Evolutionary conservation across 2,797 vertebrate genomes (phyloP), one percentile per base, ranked within the genome.

Genomic region (Perodicticus potto): DNA sequence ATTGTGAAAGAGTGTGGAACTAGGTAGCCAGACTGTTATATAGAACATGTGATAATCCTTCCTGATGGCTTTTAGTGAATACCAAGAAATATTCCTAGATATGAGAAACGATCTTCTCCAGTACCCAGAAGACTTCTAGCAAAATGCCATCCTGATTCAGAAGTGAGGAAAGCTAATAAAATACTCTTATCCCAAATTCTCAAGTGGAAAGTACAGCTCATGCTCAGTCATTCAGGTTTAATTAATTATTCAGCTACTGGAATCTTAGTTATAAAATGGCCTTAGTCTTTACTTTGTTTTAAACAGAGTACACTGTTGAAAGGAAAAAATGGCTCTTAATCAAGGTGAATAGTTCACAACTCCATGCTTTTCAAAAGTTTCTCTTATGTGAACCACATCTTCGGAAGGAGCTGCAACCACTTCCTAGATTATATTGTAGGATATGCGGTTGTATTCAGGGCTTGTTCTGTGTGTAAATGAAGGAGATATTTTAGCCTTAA

Each of bases 151-250:
- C 69, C 76, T 74, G 17, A 11, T 65, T 77, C 34, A 92, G 53
- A 89, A 86, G 25, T 53, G 14, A 89, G 29, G 10, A 87, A 84
- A 92, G 76, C 43, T 78, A 70, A 74, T 78, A 72, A 10, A 63
- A 87, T 93, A 40, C 81, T 94, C 25, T 77, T 78, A 93, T 78
- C 40, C 37, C n/a, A 78, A 63, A 84, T 92, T 89, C 53, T 93
- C 27, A 86, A 57, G 43, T 67, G 34, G 53, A 61, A 93, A 91
- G 32, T 67, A 76, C 76, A 73, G 16, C 2, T 91, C 45, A 29
- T 86, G 19, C 16, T 86, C 76, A 29, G 40, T 82, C 40, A 91
- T 89, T 91, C 34, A 86, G n/a, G 43, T 14, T 69, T 85, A 70
- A 57, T 76, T 67, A 82, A 67, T 86, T 82, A 91, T 96, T 93